These are phyloP conservation scores for Pseudomugil tenellus DNA, from an alignment of 2,797 vertebrate genomes.

Conservation along the genomic window DNA sequence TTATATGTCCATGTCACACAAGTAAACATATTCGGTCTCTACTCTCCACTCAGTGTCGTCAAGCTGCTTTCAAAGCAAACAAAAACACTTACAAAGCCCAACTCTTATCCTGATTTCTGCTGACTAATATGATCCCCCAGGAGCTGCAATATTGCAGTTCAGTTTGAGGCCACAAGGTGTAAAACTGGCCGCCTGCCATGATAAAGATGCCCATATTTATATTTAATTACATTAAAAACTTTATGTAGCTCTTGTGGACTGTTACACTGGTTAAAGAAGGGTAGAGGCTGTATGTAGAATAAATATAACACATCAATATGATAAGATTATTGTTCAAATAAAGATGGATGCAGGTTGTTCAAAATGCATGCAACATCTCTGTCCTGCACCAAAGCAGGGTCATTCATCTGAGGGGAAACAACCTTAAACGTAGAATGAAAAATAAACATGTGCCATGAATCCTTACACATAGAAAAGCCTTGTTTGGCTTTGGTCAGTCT, in stretches of 20 bases:
- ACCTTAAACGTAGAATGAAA: no score
- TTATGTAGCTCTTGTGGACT: background rate
- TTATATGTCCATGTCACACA: background rate
- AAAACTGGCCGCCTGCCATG: slow-evolving; percentile 18
- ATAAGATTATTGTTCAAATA: background rate
- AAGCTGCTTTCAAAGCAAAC: slow-evolving; percentile 27
- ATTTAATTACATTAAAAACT: no score
- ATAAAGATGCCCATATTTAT: no score
- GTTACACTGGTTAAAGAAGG: background rate
- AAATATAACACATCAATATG: background rate
- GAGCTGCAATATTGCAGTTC: slow-evolving; percentile 55
- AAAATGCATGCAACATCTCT: background rate
- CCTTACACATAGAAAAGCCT: background rate
- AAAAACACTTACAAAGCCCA: slow-evolving; percentile 2
- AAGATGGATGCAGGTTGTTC: no score
- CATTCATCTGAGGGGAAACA: no score
- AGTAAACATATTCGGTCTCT: slow-evolving; percentile 15
- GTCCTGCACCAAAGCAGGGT: background rate
- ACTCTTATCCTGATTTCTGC: slow-evolving; percentile 43
- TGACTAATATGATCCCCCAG: slow-evolving; percentile 58
- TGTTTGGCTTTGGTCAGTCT: background rate
- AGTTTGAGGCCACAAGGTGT: slow-evolving; percentile 38
- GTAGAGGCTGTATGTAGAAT: background rate
- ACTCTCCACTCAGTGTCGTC: slow-evolving; percentile 41
- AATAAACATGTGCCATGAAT: no score